Base-by-base conservation (phyloP, 2,888 invertebrate genomes). In the Habroteleia sp. region DNA sequence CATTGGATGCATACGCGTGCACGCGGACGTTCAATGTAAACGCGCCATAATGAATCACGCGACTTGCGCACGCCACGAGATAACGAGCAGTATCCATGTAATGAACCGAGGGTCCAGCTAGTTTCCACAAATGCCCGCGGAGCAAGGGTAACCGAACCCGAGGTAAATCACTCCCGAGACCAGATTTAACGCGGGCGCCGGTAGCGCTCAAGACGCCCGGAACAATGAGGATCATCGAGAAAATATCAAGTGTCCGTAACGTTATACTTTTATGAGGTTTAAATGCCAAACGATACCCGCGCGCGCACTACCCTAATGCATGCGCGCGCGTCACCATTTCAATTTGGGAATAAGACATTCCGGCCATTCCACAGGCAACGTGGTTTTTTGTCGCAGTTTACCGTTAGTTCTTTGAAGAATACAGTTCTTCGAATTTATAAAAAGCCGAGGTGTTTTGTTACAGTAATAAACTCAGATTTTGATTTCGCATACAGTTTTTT, bases 221-320 rank as follows among this genome's bases (percentile, higher is more conserved):
- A 76, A 86, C 87, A 87, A 87, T 87, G 83, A 86, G 80, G 84
- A 87, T 87, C 87, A 85, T 86, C 82, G 84, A 82, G 82, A 87
- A 87, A 87, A 87, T 87, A 87, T 87, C 87, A 81, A 84, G 84
- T 87, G 84, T 87, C 87, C 80, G 86, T 86, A 87, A 88, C 86
- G 83, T 77, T 86, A 87, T 84, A 88, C 87, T 85, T 85, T 86
- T 76, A 76, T 80, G 79, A 77, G 82, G 81, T 83, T 85, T 87
- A 86, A 86, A 87, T 84, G 84, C 82, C 83, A 77, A 79, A 42
- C 65, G 58, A 65, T 56, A 56, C 56, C 37, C n/a, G n/a, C 54
- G 25, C 41, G 20, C 14, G 31, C 17, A 35, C 27, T 16, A 10
- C 44, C 17, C 52, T 39, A 29, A 68, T 48, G n/a, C 48, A 37